Conservation (phyloP, 2,888 invertebrate genomes). For the Tetragnatha montana region DNA sequence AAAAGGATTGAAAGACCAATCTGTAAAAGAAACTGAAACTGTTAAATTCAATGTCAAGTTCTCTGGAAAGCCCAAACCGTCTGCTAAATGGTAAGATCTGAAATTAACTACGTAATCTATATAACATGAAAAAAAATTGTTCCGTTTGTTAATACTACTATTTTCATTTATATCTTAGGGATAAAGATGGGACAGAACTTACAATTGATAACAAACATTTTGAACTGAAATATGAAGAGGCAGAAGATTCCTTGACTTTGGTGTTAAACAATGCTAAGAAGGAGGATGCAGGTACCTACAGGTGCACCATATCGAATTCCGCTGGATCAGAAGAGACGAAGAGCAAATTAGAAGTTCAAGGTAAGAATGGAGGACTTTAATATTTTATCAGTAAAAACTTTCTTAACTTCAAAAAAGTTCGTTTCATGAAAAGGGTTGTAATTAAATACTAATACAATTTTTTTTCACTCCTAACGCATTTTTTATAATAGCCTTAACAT, state of each 20-base stretch:
- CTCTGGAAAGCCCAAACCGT: conserved; percentile 90
- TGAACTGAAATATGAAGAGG: conserved; percentile 83
- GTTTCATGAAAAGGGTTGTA: too few relatives aligned
- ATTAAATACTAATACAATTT: too few relatives aligned
- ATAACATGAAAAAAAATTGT: background rate
- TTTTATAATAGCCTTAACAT: too few relatives aligned
- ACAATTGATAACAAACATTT: conserved; percentile 81
- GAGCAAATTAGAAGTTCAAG: conserved; percentile 75
- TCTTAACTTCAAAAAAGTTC: background rate
- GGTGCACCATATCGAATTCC: conserved; percentile 67
- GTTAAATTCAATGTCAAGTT: conserved; percentile 90
- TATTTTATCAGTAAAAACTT: background rate
- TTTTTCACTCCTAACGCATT: too few relatives aligned
- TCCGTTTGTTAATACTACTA: background rate
- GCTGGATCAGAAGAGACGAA: conserved; percentile 65
- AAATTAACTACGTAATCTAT: background rate
- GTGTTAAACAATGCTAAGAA: conserved; percentile 89
- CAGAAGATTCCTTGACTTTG: conserved; percentile 90
- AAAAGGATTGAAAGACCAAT: conserved; percentile 83
- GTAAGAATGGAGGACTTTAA: background rate
- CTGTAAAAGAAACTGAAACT: conserved; percentile 88
- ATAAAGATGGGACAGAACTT: conserved; percentile 82
- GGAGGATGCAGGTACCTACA: conserved; percentile 88
- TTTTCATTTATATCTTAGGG: conserved; percentile 79
- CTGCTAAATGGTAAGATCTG: conserved; percentile 84